Conservation (phyloP, 92 coral and sea anemone genomes). For the Porites lobata region DNA sequence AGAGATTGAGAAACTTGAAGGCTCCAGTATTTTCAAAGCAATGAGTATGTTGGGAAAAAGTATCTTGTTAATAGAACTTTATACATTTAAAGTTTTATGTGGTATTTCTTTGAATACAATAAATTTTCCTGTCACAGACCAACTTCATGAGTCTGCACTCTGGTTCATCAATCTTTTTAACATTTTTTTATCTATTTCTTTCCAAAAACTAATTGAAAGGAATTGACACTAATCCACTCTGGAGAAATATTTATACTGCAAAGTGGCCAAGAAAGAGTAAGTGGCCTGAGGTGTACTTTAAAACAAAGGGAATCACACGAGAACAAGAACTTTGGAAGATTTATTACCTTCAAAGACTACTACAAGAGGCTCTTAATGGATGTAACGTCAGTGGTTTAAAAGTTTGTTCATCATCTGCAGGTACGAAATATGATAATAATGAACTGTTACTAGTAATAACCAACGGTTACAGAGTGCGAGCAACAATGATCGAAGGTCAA, state of each 20-base stretch:
- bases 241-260: conserved; percentile 17
- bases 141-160: neutral
- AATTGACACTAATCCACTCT: conserved; percentile 23
- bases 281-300: conserved; percentile 39
- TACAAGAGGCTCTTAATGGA: conserved; percentile 37
- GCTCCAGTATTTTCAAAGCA: conserved; percentile 20
- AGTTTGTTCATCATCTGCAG: neutral
- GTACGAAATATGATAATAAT: neutral
- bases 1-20: conserved; percentile 45
- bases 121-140: neutral
- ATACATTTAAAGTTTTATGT: too few relatives aligned
- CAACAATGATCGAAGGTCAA: too few relatives aligned
- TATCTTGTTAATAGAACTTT: too few relatives aligned
- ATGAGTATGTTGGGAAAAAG: neutral
- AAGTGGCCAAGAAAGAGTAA: conserved; percentile 37
- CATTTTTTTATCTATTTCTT: neutral
- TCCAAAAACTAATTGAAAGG: neutral
- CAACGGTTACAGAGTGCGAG: too few relatives aligned
- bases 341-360: conserved; percentile 35
- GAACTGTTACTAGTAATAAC: too few relatives aligned
- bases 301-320: conserved; percentile 11
- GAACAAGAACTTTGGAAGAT: conserved; percentile 19
- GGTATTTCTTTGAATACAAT: too few relatives aligned
- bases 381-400: neutral
- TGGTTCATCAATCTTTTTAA: neutral